A percentile compares a stretch with the other conserved stretches of the same genome.
These are phyloP conservation scores for Mycalesis mineus DNA, from an alignment of 2,888 invertebrate species.

Conservation along the genomic window DNA sequence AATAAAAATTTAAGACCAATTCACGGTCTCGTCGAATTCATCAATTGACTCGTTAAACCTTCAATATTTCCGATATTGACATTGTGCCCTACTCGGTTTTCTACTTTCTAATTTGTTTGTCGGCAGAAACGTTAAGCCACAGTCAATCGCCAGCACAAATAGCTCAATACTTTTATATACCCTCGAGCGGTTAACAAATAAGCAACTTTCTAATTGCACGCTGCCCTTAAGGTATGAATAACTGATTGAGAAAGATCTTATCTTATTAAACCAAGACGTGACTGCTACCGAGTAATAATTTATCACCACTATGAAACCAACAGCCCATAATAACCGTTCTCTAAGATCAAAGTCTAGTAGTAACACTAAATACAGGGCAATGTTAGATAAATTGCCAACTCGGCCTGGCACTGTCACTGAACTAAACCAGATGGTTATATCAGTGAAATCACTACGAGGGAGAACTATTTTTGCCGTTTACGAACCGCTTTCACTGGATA, in stretches of 20 bases:
- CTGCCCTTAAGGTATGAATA: constrained; percentile 33
- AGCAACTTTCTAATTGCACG: constrained; percentile 59
- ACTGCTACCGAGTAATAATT: neutral
- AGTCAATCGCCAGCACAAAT: constrained; percentile 57
- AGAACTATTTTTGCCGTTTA: constrained; percentile 44
- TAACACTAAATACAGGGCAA: constrained; percentile 18
- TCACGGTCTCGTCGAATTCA: neutral
- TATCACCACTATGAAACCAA: constrained; percentile 36
- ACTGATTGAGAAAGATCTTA: constrained; percentile 17
- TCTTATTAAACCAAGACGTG: constrained; percentile 2
- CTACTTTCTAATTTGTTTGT: constrained; percentile 66
- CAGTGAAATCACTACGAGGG: constrained; percentile 59
- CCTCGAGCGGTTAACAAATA: constrained; percentile 51
- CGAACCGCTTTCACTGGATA: constrained; percentile 57
- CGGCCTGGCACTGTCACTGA: constrained; percentile 48
- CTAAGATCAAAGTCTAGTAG: constrained; percentile 50
- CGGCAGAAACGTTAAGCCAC: constrained; percentile 49
- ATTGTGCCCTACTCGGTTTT: constrained; percentile 52
- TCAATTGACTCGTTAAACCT: neutral
- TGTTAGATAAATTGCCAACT: constrained; percentile 53
- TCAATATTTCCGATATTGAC: constrained; percentile 23
- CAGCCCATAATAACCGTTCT: constrained; percentile 41
- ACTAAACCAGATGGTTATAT: constrained; percentile 53
- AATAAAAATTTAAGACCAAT: neutral
- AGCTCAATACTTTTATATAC: constrained; percentile 61